These are phyloP conservation scores for Vollenhovia emeryi DNA, from an alignment of 1,140 invertebrate genomes.

Conservation along the genomic window DNA sequence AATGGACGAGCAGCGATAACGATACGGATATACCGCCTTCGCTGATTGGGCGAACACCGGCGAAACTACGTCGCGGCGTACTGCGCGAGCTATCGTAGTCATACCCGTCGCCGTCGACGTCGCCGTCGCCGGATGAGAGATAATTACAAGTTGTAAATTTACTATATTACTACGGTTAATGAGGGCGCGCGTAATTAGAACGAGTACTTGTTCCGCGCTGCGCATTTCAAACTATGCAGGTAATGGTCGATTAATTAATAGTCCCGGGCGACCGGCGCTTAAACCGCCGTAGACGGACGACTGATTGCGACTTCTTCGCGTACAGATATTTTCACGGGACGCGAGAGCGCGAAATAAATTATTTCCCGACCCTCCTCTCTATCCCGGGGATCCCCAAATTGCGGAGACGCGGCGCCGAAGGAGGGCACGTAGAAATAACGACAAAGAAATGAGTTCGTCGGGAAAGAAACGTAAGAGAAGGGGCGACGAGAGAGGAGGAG, in stretches of 20 bases:
- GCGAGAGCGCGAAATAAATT: neutral
- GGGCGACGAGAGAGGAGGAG: neutral
- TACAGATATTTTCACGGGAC: neutral
- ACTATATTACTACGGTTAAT: constrained; percentile 60
- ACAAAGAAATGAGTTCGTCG: neutral
- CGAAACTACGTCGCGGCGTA: constrained; percentile 45
- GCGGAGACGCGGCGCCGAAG: neutral
- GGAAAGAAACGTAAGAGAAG: neutral
- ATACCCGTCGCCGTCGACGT: neutral
- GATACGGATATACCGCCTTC: constrained; percentile 57
- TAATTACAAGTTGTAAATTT: constrained; percentile 62
- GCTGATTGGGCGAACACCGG: constrained; percentile 45
- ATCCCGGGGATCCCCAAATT: neutral
- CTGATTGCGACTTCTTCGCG: constrained; percentile 14
- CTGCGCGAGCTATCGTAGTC: constrained; percentile 29
- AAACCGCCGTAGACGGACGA: neutral
- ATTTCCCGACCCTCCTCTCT: neutral
- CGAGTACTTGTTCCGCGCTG: constrained; percentile 46
- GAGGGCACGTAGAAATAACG: neutral
- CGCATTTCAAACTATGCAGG: constrained; percentile 48
- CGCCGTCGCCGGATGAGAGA: constrained; percentile 48
- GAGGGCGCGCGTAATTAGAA: constrained; percentile 58
- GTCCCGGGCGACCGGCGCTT: constrained; percentile 10
- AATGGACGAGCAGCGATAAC: constrained; percentile 59
- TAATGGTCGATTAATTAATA: constrained; percentile 60